Evolutionary conservation across 2,888 invertebrate species (phyloP).

Genomic region (Drosophila falleni): DNA sequence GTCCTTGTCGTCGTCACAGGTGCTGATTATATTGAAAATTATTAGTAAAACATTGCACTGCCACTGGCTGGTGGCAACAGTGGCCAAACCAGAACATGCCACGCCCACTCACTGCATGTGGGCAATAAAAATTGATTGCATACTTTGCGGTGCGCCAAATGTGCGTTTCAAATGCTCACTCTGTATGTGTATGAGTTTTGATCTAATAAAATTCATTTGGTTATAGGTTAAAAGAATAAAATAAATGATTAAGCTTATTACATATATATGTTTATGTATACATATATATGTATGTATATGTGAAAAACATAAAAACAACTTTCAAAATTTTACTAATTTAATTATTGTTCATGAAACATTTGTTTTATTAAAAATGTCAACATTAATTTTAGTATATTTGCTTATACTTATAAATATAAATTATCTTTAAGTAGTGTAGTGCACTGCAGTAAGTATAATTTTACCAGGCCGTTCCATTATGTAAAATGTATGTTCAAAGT

Average conservation of each 20-base stretch:
- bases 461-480: too few species aligned
- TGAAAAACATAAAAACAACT: too few species aligned
- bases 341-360: background rate
- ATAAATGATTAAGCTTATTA: background rate
- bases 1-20: slow-evolving; percentile 64
- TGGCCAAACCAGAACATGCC: slow-evolving; percentile 6
- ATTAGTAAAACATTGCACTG: slow-evolving; percentile 73
- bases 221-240: too few species aligned
- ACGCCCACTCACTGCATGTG: slow-evolving; percentile 62
- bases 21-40: slow-evolving; percentile 80
- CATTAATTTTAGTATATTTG: too few species aligned
- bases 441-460: too few species aligned
- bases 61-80: slow-evolving; percentile 16
- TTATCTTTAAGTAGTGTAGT: too few species aligned
- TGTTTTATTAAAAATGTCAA: background rate
- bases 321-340: too few species aligned
- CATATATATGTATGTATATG: too few species aligned
- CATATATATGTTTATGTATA: background rate
- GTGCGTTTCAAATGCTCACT: slow-evolving; percentile 31
- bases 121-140: slow-evolving; percentile 75
- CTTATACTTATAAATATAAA: too few species aligned
- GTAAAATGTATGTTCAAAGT: too few species aligned
- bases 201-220: background rate
- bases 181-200: slow-evolving; percentile 3
- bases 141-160: slow-evolving; percentile 73